Evolutionary conservation across 2,113 vertebrate genomes (phyloP).

Genomic region (Tauraco erythrolophus): DNA sequence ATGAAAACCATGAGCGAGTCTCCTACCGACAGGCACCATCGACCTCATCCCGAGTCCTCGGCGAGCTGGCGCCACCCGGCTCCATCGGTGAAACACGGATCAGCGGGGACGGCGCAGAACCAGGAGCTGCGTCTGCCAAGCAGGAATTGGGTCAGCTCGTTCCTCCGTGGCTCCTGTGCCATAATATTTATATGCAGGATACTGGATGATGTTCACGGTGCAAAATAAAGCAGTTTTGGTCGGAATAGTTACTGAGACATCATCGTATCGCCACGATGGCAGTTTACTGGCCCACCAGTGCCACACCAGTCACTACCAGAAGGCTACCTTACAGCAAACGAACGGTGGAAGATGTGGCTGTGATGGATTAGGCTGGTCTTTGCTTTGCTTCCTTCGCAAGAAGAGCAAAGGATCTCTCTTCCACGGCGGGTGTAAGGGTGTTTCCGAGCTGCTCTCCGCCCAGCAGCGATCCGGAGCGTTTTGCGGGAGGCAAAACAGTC

Average conservation of each 20-base stretch:
- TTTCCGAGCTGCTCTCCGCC: background rate
- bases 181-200: accelerated
- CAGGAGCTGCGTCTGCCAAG: background rate
- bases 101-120: accelerated
- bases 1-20: accelerated
- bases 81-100: accelerated
- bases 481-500: background rate
- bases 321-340: accelerated
- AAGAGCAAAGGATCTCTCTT: background rate
- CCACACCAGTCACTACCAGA: background rate
- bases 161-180: accelerated
- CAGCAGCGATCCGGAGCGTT: background rate
- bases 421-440: accelerated
- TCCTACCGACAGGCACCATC: accelerated
- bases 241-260: background rate
- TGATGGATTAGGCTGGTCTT: background rate
- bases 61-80: accelerated
- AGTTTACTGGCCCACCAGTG: background rate
- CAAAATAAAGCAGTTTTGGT: background rate
- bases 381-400: background rate
- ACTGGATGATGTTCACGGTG: accelerated
- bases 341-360: background rate
- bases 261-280: accelerated
- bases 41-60: background rate
- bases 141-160: background rate